phyloP scores from a whole-genome alignment of 23 tunicate genomes.

The Oikopleura dioica region DNA sequence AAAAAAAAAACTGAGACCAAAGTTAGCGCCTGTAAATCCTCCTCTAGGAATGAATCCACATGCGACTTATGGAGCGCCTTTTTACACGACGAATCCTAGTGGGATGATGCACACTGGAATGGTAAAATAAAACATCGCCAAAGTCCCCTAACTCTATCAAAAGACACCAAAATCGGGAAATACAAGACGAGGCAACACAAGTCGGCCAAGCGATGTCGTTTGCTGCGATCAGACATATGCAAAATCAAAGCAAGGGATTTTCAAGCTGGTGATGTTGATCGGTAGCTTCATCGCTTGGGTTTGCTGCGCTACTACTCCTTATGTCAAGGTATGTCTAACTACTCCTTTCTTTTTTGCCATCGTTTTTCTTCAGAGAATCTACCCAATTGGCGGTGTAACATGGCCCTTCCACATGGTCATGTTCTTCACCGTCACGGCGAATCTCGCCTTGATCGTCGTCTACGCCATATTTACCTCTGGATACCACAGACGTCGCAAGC shows the following conservation, averaged over 20 bases:
- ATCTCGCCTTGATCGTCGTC: constrained; percentile 29
- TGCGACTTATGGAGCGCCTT: too few species aligned
- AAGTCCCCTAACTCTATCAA: too few species aligned
- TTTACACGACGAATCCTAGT: not conserved
- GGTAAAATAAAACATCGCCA: too few species aligned
- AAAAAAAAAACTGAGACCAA: too few species aligned
- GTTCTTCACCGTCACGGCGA: constrained; percentile 28
- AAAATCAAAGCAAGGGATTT: constrained; percentile 75
- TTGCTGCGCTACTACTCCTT: not conserved
- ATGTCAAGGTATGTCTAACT: not conserved
- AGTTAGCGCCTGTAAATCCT: too few species aligned
- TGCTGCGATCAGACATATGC: constrained; percentile 48
- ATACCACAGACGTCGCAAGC: constrained; percentile 37
- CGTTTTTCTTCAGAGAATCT: constrained; percentile 22
- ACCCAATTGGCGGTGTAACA: constrained; percentile 39
- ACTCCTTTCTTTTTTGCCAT: too few species aligned
- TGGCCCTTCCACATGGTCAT: constrained; percentile 98
- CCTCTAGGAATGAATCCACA: too few species aligned
- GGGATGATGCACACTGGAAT: not conserved
- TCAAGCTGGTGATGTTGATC: constrained; percentile 20
- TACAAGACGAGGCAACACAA: not conserved
- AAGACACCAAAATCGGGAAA: not conserved
- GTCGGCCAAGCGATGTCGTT: not conserved
- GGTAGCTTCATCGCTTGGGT: not conserved
- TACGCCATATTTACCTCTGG: constrained; percentile 47